Evolutionary conservation across 1,140 invertebrate species (phyloP), one percentile per base, ranked within the genome.

Genomic region (Zaprionus africanus): DNA sequence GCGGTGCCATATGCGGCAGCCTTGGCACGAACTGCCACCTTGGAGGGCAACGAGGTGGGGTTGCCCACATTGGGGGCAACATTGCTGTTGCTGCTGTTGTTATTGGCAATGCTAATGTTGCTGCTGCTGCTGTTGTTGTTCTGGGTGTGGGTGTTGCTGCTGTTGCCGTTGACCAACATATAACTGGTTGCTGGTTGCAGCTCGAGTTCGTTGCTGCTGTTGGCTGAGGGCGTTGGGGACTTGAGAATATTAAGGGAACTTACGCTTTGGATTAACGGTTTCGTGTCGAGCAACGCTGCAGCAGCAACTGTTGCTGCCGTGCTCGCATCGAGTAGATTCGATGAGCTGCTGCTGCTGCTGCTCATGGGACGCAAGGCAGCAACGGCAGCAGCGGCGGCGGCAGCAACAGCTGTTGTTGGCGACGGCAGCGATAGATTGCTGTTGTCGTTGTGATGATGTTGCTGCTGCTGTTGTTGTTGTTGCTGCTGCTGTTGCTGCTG

Each of bases 401-500:
- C 82, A 13, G 82, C 82, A 3, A 86, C 85, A 17, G 82, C 77
- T 22, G 85, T 76, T 36, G 88, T 91, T 31, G 88, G 96, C 57
- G 96, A 96, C 1, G 96, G 96, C 56, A 97, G 92, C 56, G 96
- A 97, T 86, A 96, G 95, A 31, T 94, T 94, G 77, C 96, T 96
- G 38, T 96, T 96, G 38, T 95, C 96, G 9, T 97, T 96, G 69
- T 96, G 90, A 80, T 73, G 85, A 12, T 96, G 82, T 71, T 95
- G 95, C 64, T 94, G 94, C 78, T 95, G 94, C 63, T 96, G 95
- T 5, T 96, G 95, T 70, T 96, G 96, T 41, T 96, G 95, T 0
- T 73, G 58, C 5, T 65, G 76, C 5, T 78, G 75, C 2, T 79
- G 73, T 17, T 81, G 79, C 0, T 96, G 96, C 34, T 96, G 95